Conservation (phyloP, 2,888 invertebrate genomes). For the Scaptomyza polygonia region DNA sequence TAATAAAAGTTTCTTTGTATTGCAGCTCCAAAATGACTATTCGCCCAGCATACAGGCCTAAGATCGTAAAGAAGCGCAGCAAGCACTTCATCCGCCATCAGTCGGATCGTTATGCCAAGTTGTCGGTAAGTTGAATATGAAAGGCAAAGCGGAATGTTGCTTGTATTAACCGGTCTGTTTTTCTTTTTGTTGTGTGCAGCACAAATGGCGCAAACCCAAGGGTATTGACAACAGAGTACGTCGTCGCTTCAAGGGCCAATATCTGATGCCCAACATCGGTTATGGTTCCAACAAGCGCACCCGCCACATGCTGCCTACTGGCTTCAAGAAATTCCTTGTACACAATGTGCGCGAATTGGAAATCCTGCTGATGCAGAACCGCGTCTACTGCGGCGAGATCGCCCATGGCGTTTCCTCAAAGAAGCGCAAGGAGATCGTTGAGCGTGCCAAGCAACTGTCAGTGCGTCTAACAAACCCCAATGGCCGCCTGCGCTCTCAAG, state of each 20-base stretch:
- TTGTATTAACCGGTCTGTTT: constrained; percentile 8
- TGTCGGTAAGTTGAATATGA: constrained; percentile 88
- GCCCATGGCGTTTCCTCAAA: constrained; percentile 99
- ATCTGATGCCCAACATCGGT: constrained; percentile 99
- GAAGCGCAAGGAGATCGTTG: constrained; percentile 97
- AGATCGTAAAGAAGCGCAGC: constrained; percentile 98
- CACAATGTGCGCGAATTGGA: constrained; percentile 97
- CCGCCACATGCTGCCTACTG: constrained; percentile 98
- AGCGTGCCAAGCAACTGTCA: constrained; percentile 97
- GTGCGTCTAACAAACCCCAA: constrained; percentile 98
- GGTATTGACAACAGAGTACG: constrained; percentile 99
- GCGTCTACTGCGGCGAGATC: constrained; percentile 98
- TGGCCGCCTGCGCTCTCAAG: constrained; percentile 98
- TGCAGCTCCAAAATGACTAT: constrained; percentile 91
- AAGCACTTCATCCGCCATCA: constrained; percentile 99
- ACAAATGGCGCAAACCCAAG: constrained; percentile 99
- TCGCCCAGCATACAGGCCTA: constrained; percentile 94
- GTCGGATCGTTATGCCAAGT: constrained; percentile 98
- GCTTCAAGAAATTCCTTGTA: constrained; percentile 97
- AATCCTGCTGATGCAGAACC: constrained; percentile 99
- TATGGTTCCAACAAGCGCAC: constrained; percentile 98
- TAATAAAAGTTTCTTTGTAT: constrained; percentile 37
- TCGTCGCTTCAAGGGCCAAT: constrained; percentile 99
- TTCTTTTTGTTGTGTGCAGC: constrained; percentile 85
- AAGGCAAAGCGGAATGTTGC: not conserved